Evolutionary conservation across 92 coral and sea anemone genomes (phyloP).

Genomic region (Palythoa heliodiscus): DNA sequence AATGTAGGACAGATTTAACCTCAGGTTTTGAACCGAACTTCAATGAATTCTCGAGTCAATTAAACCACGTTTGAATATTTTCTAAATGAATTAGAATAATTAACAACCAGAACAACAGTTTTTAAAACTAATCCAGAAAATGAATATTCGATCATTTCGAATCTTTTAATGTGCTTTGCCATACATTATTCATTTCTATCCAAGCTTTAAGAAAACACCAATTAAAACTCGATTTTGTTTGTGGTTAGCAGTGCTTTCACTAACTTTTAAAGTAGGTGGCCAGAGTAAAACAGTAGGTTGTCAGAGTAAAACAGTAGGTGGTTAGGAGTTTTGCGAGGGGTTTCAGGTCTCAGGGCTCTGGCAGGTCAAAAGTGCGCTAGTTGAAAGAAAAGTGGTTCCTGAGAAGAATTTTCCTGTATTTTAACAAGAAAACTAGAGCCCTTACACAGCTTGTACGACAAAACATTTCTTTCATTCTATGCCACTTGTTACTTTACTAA

Average conservation of each 20-base stretch:
- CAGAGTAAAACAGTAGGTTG: not conserved
- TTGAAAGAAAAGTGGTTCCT: too few species aligned
- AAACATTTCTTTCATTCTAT: too few species aligned
- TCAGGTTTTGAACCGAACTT: too few species aligned
- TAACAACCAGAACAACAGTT: not conserved
- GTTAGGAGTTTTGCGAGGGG: too few species aligned
- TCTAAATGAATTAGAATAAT: not conserved
- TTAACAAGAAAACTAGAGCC: too few species aligned
- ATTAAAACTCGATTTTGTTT: not conserved
- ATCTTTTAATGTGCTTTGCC: not conserved
- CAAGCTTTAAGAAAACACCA: constrained; percentile 30
- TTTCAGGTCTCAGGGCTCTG: too few species aligned
- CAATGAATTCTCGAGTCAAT: not conserved
- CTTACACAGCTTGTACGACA: too few species aligned
- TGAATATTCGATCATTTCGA: not conserved
- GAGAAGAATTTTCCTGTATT: too few species aligned
- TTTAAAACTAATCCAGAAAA: not conserved
- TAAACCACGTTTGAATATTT: not conserved
- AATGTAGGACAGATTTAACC: too few species aligned
- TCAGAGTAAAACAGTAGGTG: not conserved
- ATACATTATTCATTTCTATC: not conserved
- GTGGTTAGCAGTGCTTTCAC: not conserved
- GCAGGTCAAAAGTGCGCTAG: too few species aligned
- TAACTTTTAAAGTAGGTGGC: not conserved
- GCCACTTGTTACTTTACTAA: too few species aligned